These are phyloP conservation scores for Amphimallon solstitiale DNA, from an alignment of 2,888 invertebrate genomes.

Conservation along the genomic window DNA sequence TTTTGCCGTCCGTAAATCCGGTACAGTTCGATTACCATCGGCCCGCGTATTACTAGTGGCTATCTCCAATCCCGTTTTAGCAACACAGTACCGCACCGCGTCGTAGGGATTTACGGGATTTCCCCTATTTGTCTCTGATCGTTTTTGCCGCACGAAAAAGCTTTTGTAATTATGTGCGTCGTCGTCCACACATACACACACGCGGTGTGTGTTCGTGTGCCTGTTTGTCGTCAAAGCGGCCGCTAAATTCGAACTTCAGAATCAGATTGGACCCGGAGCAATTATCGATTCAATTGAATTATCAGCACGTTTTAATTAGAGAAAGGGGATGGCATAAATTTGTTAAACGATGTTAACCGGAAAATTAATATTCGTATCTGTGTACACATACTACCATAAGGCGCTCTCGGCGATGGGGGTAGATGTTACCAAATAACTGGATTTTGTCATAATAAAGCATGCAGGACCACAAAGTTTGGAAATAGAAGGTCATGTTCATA, in stretches of 20 bases:
- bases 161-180: not conserved
- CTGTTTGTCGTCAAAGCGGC: not conserved
- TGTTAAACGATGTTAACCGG: not conserved
- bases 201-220: not conserved
- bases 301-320: not conserved
- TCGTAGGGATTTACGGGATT: conserved; percentile 2
- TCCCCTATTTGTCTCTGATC: not conserved
- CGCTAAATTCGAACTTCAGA: not conserved
- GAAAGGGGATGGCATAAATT: not conserved
- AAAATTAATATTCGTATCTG: no score
- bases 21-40: conserved; percentile 15
- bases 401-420: no score
- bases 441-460: no score
- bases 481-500: no score
- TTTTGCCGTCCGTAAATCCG: conserved; percentile 28
- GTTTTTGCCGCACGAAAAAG: not conserved
- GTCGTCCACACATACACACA: not conserved
- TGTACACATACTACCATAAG: no score
- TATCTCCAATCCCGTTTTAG: not conserved
- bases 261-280: conserved; percentile 6
- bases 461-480: no score
- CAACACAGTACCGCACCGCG: not conserved
- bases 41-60: not conserved
- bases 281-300: conserved; percentile 12
- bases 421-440: no score